These are phyloP conservation scores for Orchesellides sinensis DNA, from an alignment of 2,888 invertebrate genomes.

Conservation along the genomic window DNA sequence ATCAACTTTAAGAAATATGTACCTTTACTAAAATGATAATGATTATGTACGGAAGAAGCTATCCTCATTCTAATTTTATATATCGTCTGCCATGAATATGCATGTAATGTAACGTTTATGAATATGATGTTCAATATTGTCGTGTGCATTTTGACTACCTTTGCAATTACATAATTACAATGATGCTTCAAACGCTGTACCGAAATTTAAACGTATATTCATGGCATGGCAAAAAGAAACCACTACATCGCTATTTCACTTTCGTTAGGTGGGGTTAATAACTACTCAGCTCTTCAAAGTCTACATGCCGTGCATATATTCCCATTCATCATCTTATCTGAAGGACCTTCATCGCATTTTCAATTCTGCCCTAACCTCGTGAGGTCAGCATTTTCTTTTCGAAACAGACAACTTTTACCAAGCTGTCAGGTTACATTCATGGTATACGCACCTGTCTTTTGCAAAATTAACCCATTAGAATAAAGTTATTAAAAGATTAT, in stretches of 20 bases:
- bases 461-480: background rate
- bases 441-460: background rate
- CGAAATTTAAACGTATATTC: background rate
- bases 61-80: conserved; percentile 55
- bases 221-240: too few species aligned
- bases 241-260: too few species aligned
- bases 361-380: conserved; percentile 17
- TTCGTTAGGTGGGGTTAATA: conserved; percentile 38
- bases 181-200: background rate
- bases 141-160: background rate
- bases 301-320: background rate
- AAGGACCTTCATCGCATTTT: conserved; percentile 31
- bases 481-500: background rate
- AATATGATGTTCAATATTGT: background rate
- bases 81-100: conserved; percentile 31
- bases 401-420: conserved; percentile 49
- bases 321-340: conserved; percentile 42
- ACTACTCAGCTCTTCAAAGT: conserved; percentile 1
- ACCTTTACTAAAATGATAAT: conserved; percentile 9
- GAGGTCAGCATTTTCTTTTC: conserved; percentile 27
- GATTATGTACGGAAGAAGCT: conserved; percentile 60
- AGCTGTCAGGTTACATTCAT: conserved; percentile 26
- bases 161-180: background rate
- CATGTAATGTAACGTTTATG: background rate
- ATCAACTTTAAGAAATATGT: background rate